Evolutionary conservation across 2,113 vertebrate genomes (phyloP), one percentile per base, ranked within the genome.

Genomic region (Albula goreensis): DNA sequence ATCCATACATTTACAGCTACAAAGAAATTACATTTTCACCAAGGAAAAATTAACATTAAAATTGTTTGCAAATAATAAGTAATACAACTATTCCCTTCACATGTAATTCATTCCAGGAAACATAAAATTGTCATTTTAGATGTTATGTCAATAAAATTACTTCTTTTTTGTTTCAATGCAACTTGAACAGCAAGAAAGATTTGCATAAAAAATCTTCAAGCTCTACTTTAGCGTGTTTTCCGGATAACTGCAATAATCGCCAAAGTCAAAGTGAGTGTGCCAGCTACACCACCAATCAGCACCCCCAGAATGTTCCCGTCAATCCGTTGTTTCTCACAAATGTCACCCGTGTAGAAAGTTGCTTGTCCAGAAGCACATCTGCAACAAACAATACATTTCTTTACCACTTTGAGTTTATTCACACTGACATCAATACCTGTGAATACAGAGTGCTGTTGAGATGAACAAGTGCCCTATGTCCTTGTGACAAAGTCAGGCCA

Each of bases 301-400:
- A 91, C 83, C 52, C 92, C 93, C 83, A 94, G 51, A 79, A 94
- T 85, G 53, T 86, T 50, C 82, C 84, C 82, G 63, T 91, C n/a
- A 0, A 92, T 48, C 3, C 91, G 91, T 31, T 85, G 10, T 0
- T 88, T 78, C 82, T 94, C 92, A 85, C 93, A 95, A 12, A 17
- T 91, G 53, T 87, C 85, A 2, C 93, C 94, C 41, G 89, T 51
- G 80, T 90, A 94, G 89, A 85, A 89, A 25, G 88, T 90, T 50
- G 88, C 84, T 84, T 91, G 91, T 57, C 88, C 89, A 8, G 91
- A 85, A 1, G 81, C 78, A 87, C 94, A 94, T 84, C 94, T 95
- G 85, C 52, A 53, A 51, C 10, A 63, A 82, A 51, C n/a, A 78
- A 85, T n/a, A 31, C 52, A 3, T 41, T 22, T 48, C 66, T 6